A percentile compares a stretch with the other conserved stretches of the same genome.
phyloP scores from a whole-genome alignment of 2,888 invertebrate genomes.

The Phengaris arion region DNA sequence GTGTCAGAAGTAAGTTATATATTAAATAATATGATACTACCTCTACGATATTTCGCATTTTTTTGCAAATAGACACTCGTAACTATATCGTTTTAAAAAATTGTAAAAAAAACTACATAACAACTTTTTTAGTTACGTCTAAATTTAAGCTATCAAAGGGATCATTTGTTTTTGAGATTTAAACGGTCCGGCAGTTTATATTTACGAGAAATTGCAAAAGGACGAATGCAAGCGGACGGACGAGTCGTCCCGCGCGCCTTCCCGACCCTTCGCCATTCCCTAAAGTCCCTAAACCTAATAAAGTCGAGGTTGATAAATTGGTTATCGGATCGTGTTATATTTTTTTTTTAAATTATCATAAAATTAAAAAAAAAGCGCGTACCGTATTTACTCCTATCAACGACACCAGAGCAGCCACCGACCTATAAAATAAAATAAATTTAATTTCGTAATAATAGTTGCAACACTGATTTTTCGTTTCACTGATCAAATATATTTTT shows the following conservation, averaged over 20 bases:
- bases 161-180: slow-evolving; percentile 13
- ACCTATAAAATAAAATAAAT: slow-evolving; percentile 49
- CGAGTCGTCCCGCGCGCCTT: slow-evolving; percentile 52
- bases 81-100: background rate
- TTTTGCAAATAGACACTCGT: background rate
- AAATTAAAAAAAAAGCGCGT: slow-evolving; percentile 47
- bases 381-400: slow-evolving; percentile 63
- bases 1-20: slow-evolving; percentile 48
- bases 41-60: background rate
- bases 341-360: background rate
- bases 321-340: background rate
- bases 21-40: slow-evolving; percentile 10
- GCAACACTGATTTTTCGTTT: background rate
- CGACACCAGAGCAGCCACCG: slow-evolving; percentile 65
- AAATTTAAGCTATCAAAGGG: background rate
- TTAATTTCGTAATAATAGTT: background rate
- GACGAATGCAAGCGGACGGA: slow-evolving; percentile 60
- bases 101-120: background rate
- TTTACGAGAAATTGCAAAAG: slow-evolving; percentile 71
- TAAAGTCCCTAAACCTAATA: slow-evolving; percentile 44
- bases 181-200: slow-evolving; percentile 41
- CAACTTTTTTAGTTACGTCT: background rate
- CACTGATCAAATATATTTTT: background rate
- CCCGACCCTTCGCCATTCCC: slow-evolving; percentile 51
- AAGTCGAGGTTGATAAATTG: slow-evolving; percentile 32